Percentiles rank a stretch among this genome's conserved stretches.
Conservation (phyloP, 1,140 invertebrate species). For the Ips nitidus region DNA sequence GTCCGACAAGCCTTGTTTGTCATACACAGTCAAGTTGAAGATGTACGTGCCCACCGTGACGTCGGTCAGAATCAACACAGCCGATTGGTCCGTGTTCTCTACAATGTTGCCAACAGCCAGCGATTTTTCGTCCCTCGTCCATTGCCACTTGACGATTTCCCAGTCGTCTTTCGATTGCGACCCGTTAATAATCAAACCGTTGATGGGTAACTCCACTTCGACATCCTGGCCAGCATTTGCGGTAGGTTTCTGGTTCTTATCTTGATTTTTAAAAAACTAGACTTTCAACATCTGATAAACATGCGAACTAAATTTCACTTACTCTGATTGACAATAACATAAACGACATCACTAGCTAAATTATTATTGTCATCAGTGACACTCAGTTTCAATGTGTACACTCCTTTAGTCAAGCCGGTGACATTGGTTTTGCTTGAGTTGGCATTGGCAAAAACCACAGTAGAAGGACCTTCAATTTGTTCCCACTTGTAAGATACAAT, state of each 20-base stretch:
- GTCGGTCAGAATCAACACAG: constrained; percentile 81
- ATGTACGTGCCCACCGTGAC: constrained; percentile 84
- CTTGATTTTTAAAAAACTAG: constrained; percentile 53
- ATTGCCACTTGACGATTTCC: constrained; percentile 79
- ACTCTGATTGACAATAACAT: constrained; percentile 89
- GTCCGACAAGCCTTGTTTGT: constrained; percentile 81
- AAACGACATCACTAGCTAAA: constrained; percentile 68
- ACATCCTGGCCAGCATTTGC: constrained; percentile 86
- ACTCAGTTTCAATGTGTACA: constrained; percentile 81
- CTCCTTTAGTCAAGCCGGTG: constrained; percentile 78
- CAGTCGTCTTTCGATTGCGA: constrained; percentile 85
- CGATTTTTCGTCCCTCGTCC: constrained; percentile 79
- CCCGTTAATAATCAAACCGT: constrained; percentile 81
- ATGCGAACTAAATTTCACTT: constrained; percentile 52
- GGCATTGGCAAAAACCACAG: constrained; percentile 54
- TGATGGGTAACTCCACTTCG: constrained; percentile 72
- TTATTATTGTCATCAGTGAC: constrained; percentile 85
- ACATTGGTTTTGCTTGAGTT: constrained; percentile 67
- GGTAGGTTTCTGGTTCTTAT: constrained; percentile 84
- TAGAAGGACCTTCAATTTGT: constrained; percentile 68
- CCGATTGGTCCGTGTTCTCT: constrained; percentile 69
- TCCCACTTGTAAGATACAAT: constrained; percentile 80
- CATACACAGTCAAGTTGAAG: constrained; percentile 84
- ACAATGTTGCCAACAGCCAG: constrained; percentile 82
- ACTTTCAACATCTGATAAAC: constrained; percentile 13